phyloP scores from a whole-genome alignment of 2,797 vertebrate species.

The Numenius phaeopus region DNA sequence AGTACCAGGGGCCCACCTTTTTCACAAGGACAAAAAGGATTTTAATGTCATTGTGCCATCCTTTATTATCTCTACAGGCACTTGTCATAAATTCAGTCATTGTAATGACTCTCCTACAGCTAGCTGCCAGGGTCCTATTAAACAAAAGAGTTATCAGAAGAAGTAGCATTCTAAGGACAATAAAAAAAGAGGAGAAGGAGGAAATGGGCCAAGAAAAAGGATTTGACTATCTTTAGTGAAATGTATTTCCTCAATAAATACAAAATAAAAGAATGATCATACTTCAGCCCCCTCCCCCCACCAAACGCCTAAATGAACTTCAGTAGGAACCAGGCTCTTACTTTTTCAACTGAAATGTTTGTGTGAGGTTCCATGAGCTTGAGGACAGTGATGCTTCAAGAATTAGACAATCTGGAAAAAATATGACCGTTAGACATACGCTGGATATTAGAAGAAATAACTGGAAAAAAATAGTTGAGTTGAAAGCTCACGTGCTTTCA shows the following conservation, averaged over 20 bases:
- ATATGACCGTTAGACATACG: constrained; percentile 34
- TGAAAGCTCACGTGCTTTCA: neutral
- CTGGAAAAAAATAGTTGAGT: neutral
- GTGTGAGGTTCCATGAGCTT: constrained; percentile 75
- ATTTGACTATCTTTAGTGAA: neutral
- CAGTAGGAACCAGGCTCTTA: constrained; percentile 69
- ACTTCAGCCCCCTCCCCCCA: neutral
- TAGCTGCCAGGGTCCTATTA: neutral
- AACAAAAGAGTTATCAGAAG: neutral
- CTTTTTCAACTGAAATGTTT: constrained; percentile 78
- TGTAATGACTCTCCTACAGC: constrained; percentile 5
- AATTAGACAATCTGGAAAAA: constrained; percentile 73
- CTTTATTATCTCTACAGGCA: constrained; percentile 31
- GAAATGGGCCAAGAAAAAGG: constrained; percentile 1
- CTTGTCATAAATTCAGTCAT: constrained; percentile 26
- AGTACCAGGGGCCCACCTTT: neutral
- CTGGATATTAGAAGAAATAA: neutral
- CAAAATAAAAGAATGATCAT: neutral
- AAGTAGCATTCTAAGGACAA: neutral
- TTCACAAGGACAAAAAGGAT: constrained; percentile 8
- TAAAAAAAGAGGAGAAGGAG: neutral
- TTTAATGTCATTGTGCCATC: constrained; percentile 12
- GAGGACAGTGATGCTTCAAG: constrained; percentile 73
- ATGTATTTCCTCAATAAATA: neutral
- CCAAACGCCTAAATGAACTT: neutral